Evolutionary conservation across 2,113 vertebrate genomes (phyloP).

Genomic region (Neotragus moschatus): DNA sequence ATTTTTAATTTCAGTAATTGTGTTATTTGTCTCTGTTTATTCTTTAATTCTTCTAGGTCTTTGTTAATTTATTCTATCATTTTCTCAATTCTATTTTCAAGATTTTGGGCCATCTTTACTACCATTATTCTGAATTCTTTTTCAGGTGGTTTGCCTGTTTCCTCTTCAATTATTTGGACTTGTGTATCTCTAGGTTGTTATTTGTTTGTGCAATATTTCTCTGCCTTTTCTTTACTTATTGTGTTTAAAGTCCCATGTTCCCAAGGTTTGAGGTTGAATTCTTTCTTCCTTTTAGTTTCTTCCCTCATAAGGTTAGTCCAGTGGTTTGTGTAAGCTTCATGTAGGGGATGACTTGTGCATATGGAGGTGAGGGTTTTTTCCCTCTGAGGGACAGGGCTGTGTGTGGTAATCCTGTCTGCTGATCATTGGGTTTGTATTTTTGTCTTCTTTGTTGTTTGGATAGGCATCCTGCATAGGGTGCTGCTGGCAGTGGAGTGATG

Average conservation of each 20-base stretch:
- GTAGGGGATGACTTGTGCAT: not conserved
- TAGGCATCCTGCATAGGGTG: not conserved
- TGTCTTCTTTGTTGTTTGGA: not conserved
- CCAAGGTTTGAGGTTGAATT: not conserved
- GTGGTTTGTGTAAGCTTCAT: not conserved
- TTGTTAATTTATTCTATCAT: not conserved
- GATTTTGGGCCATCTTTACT: not conserved
- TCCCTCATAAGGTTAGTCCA: accelerated
- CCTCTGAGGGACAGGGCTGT: not conserved
- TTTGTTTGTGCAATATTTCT: not conserved
- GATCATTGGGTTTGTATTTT: not conserved
- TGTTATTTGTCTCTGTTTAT: not conserved
- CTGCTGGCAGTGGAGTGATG: not conserved
- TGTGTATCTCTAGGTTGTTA: not conserved
- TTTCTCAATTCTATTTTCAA: not conserved
- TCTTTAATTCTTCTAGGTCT: not conserved
- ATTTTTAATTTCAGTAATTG: not conserved
- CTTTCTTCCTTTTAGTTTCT: not conserved
- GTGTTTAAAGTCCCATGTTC: not conserved
- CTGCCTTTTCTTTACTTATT: not conserved
- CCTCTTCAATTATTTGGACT: not conserved
- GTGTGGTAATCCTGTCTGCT: not conserved
- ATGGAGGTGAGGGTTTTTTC: not conserved
- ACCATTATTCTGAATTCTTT: not conserved
- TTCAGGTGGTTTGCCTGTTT: not conserved